Evolutionary conservation across 1,140 invertebrate genomes (phyloP), one percentile per base, ranked within the genome.

Genomic region (Ceratina japonica): DNA sequence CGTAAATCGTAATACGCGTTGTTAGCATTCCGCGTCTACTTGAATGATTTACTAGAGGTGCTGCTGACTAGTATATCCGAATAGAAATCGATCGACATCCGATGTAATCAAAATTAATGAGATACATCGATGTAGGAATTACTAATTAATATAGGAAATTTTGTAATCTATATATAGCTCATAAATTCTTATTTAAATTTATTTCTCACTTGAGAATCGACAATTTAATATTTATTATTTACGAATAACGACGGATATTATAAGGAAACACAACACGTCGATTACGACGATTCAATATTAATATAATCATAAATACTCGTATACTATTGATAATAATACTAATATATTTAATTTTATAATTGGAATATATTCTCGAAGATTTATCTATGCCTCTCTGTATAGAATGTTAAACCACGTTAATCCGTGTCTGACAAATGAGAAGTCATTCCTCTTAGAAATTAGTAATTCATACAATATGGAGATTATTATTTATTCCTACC

Each of bases 1-100:
- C 49, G 52, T 70, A 75, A 59, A 54, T 56, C 27, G 49, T 62
- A 18, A 61, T 49, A 16, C 15, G 72, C 12, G 22, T 15, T 20
- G 18, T 18, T 31, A 44, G 24, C 49, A 76, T 61, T 61, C 12
- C 75, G 59, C 27, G 59, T 78, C 69, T 78, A 73, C 64, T 79
- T 73, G 74, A 74, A 61, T 52, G n/a, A 63, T 65, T 58, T 62
- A 54, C 77, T 73, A 66, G 71, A 64, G 71, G 71, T 73, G 77
- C 77, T 79, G 71, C 59, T 51, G 63, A 72, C 27, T 16, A 64
- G 44, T 61, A 51, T 58, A 49, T 22, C 27, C 59, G 12, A 44
- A 59, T 44, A 27, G 13, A 58, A 68, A 61, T 68, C 22, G 22
- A 59, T 44, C 63, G 18, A 16, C 10, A 31, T 65, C 20, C 16